Percentiles rank a stretch among this genome's conserved stretches.
Evolutionary conservation across 2,797 vertebrate genomes (phyloP).

Genomic region (Balearica regulorum): DNA sequence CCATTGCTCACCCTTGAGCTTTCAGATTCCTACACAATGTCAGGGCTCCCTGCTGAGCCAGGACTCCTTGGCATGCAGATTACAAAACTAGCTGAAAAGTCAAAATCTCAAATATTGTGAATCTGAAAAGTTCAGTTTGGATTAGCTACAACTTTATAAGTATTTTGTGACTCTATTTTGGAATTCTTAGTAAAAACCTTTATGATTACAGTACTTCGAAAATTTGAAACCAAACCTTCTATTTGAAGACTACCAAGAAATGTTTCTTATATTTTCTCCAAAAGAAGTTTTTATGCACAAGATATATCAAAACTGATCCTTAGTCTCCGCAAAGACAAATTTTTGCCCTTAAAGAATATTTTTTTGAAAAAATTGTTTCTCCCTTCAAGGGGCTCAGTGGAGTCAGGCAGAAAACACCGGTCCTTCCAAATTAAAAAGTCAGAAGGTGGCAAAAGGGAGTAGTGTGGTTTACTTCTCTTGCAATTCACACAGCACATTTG

Average conservation of each 20-base stretch:
- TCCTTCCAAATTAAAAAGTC: neutral
- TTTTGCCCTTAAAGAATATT: neutral
- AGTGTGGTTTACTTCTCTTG: neutral
- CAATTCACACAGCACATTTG: neutral
- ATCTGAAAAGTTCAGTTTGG: neutral
- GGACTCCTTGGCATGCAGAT: neutral
- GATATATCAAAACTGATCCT: neutral
- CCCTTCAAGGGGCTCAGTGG: neutral
- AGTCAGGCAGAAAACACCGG: neutral
- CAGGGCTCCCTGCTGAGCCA: neutral
- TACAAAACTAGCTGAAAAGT: neutral
- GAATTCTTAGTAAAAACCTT: neutral
- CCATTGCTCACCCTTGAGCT: neutral
- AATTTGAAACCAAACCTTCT: neutral
- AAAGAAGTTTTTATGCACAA: neutral
- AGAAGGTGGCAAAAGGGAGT: neutral
- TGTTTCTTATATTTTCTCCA: neutral
- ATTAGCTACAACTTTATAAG: neutral
- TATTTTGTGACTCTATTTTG: neutral
- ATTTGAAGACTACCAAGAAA: neutral
- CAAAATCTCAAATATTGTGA: neutral
- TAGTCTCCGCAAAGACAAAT: neutral
- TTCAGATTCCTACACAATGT: neutral
- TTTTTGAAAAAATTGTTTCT: neutral
- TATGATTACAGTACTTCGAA: neutral